These are phyloP conservation scores for Ichneumoninae sp. DNA, from an alignment of 2,888 invertebrate species.

Conservation along the genomic window DNA sequence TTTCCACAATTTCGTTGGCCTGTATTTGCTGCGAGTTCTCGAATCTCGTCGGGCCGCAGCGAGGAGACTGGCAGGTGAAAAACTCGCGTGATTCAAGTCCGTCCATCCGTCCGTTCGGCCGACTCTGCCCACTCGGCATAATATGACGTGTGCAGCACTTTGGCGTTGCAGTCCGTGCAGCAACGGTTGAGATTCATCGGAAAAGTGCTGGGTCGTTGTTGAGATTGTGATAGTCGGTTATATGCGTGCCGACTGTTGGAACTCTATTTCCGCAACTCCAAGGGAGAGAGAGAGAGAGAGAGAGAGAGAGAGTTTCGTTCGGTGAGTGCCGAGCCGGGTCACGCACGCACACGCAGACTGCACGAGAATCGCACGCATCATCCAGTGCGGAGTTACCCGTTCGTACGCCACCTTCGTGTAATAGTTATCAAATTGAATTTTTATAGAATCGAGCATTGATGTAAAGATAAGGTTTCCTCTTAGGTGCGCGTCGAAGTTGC, in stretches of 20 bases:
- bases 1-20: slow-evolving; percentile 23
- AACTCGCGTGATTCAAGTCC: slow-evolving; percentile 48
- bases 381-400: too few relatives aligned
- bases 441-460: neutral
- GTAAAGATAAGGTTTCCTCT: neutral
- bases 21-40: neutral
- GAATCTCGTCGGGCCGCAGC: slow-evolving; percentile 22
- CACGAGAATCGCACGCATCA: slow-evolving; percentile 53
- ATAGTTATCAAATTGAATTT: neutral
- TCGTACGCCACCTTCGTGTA: neutral
- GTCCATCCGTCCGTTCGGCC: slow-evolving; percentile 27
- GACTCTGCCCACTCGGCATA: slow-evolving; percentile 26
- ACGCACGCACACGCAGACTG: slow-evolving; percentile 44
- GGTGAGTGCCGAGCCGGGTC: slow-evolving; percentile 18
- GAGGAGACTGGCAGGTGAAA: slow-evolving; percentile 50
- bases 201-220: slow-evolving; percentile 27
- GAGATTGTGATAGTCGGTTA: slow-evolving; percentile 15
- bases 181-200: slow-evolving; percentile 36
- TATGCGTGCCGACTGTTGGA: slow-evolving; percentile 23
- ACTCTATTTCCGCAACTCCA: slow-evolving; percentile 32
- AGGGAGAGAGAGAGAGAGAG: slow-evolving; percentile 33
- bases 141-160: slow-evolving; percentile 5
- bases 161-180: neutral
- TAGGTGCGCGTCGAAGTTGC: too few relatives aligned
- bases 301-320: slow-evolving; percentile 1